These are phyloP conservation scores for Coendou prehensilis DNA, from an alignment of 2,797 vertebrate species.

Conservation along the genomic window DNA sequence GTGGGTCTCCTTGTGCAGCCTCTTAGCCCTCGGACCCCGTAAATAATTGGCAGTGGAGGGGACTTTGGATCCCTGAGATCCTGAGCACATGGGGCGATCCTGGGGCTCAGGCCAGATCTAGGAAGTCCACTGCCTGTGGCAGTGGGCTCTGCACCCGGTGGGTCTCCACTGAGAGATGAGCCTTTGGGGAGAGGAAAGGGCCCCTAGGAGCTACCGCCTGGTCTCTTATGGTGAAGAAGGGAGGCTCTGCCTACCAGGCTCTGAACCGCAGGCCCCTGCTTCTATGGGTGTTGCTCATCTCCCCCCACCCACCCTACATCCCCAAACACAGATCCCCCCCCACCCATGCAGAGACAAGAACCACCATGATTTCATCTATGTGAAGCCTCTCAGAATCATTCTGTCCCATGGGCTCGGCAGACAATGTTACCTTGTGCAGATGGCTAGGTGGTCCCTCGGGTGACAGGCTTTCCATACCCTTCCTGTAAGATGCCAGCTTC, in stretches of 20 bases:
- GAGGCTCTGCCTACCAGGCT: neutral
- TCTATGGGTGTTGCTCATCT: neutral
- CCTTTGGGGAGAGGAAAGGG: neutral
- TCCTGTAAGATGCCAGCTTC: neutral
- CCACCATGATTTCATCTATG: neutral
- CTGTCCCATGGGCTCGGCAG: neutral
- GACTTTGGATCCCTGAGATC: neutral
- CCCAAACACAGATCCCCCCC: neutral
- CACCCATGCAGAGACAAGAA: neutral
- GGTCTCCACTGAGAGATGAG: neutral
- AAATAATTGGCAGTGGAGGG: neutral
- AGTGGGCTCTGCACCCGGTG: neutral
- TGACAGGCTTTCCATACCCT: constrained; percentile 70
- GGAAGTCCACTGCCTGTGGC: neutral
- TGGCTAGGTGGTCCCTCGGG: constrained; percentile 28
- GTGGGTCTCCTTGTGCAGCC: neutral
- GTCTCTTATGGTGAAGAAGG: neutral
- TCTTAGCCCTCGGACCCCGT: neutral
- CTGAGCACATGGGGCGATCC: neutral
- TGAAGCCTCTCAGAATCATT: neutral
- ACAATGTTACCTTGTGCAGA: constrained; percentile 76
- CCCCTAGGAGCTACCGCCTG: neutral
- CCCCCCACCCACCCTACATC: too few relatives aligned
- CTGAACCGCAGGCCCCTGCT: neutral
- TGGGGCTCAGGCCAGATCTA: neutral